Evolutionary conservation across 1,140 invertebrate genomes (phyloP).

Genomic region (Drosophila novamexicana): DNA sequence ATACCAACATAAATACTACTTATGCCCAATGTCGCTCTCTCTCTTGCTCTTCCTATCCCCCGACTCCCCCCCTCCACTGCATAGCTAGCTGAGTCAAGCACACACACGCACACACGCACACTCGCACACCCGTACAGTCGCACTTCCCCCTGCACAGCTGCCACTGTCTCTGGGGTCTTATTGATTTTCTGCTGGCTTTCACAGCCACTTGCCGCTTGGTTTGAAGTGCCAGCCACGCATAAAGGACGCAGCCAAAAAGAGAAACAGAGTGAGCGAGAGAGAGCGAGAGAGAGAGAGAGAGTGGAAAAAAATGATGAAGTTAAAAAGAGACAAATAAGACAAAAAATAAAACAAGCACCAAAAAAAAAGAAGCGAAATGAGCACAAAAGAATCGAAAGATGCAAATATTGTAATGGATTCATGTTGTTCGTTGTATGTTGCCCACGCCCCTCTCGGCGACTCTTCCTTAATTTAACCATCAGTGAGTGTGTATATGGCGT

Average conservation of each 20-base stretch:
- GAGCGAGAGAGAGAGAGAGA: not conserved
- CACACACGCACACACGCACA: not conserved
- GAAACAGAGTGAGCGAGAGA: not conserved
- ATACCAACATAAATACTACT: constrained; percentile 79
- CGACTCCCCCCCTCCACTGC: not conserved
- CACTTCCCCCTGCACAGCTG: constrained; percentile 19
- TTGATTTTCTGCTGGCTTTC: constrained; percentile 72
- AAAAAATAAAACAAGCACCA: constrained; percentile 6
- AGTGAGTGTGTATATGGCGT: not conserved
- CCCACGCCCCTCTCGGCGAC: not conserved
- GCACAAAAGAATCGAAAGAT: constrained; percentile 55
- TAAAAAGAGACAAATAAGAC: constrained; percentile 8
- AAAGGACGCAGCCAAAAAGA: constrained; percentile 36
- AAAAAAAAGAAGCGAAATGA: constrained; percentile 5
- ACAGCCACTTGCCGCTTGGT: constrained; percentile 60
- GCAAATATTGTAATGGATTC: constrained; percentile 73
- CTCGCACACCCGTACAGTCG: too few species aligned
- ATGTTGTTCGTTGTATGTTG: constrained; percentile 32
- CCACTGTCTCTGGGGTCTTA: constrained; percentile 66
- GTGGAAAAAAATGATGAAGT: constrained; percentile 1
- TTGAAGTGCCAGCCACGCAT: constrained; percentile 49
- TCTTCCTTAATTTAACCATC: constrained; percentile 6
- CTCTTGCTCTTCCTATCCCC: constrained; percentile 7
- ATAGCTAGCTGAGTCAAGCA: not conserved
- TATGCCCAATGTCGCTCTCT: constrained; percentile 49